Evolutionary conservation across 2,888 invertebrate species (phyloP), one percentile per base, ranked within the genome.

Genomic region (Axea sp.): DNA sequence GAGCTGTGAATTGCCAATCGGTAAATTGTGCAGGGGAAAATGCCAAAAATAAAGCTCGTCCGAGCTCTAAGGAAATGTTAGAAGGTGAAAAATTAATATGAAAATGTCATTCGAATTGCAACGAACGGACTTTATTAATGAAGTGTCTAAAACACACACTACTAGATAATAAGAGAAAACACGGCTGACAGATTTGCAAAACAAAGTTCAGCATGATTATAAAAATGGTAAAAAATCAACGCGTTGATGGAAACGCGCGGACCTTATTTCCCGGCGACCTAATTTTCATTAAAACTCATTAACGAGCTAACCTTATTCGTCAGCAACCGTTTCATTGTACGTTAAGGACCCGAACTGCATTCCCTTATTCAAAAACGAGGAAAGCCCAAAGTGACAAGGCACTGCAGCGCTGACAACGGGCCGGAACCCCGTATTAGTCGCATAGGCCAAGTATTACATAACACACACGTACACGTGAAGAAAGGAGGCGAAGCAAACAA

Each of bases 381-480:
- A 64, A 53, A 53, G 64, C 53, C 64, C 35, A 43, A 51, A 64
- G 51, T 51, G 64, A 64, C 64, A 51, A 41, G 37, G 11, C 35
- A 45, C 57, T 14, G 30, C 11, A 22, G 17, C 22, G 45, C 55
- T 65, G 65, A 65, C 65, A 65, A 43, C 65, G 19, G 43, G 64
- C 64, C 64, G 51, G 55, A 51, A 65, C 53, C 65, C 43, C 43
- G 65, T 55, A 65, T 65, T 55, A 65, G 65, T 45, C 43, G 65
- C 55, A 37, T 65, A 53, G 64, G 64, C 64, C 64, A 64, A 64
- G 64, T 64, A 53, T 64, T 65, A 53, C 45, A 22, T 53, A 64
- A 68, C 57, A 49, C 22, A 67, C 55, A 57, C 33, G 37, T 37
- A 57, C 47, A 41, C 31, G 31, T 31, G 35, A 53, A 53, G 53